Base-by-base conservation (phyloP, 2,797 vertebrate species). In the Catostomus latipinnis region DNA sequence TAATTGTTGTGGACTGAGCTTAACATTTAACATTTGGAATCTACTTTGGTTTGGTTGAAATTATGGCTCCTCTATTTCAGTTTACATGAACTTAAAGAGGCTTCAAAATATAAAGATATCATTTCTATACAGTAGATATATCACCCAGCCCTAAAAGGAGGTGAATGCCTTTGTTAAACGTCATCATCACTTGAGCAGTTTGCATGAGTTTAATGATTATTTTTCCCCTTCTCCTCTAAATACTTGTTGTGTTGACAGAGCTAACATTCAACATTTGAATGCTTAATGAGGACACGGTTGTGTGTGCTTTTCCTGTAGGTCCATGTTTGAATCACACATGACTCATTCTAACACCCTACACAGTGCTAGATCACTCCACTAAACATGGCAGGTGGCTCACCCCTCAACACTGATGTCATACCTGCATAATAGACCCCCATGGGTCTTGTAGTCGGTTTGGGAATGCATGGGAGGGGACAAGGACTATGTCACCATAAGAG, bases 361-460 rank as follows among this genome's bases (percentile, higher is more conserved):
- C 78, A 58, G 62, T 52, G 49, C 57, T 80, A 80, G 78, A 82
- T 68, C 80, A 80, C 58, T 78, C 74, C 62, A 81, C 78, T 81
- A 78, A 86, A 76, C 83, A 82, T 79, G 71, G 83, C 77, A 83
- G 83, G 83, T 83, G 83, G 80, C 71, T 83, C 71, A 67, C 18
- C 49, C 52, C 58, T 65, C 81, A 54, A 65, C 46, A 74, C 57
- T 82, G 68, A 76, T 83, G 82, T 83, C 73, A 84, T 67, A 43
- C 22, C 53, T 74, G 56, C 8, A 45, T 78, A 72, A 77, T 22
- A 22, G 22, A 22, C 22, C 22, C 22, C 76, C 74, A 16, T 56
- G 67, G 58, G 58, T 62, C 34, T 78, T 75, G 74, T 67, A 76
- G 49, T 49, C 54, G 60, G 58, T 45, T 49, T 56, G 49, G 22